Evolutionary conservation across 2,888 invertebrate genomes (phyloP), one percentile per base, ranked within the genome.

Genomic region (Uropetala carovei): DNA sequence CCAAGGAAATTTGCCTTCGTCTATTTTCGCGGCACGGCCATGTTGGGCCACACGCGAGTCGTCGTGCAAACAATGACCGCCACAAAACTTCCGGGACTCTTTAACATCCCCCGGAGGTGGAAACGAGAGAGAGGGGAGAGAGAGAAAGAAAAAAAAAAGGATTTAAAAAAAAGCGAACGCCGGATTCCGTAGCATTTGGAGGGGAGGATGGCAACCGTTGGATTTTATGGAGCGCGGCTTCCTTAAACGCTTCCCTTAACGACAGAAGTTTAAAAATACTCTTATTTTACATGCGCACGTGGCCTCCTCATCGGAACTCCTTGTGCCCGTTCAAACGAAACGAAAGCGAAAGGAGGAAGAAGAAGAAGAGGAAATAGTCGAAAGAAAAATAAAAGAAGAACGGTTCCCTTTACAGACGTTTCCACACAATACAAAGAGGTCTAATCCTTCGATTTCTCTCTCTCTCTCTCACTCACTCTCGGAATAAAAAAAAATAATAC

Each of bases 131-230:
- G 68, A 0, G 3, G 68, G 18, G 11, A 22, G 68, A 68, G 68
- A 14, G 43, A 43, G 43, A 43, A 5, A 43, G 43, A 43, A 5
- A 5, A 43, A 43, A n/a, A 43, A 43, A 43, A 43, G 43, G 43
- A 43, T 43, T 43, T 43, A 43, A 43, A 43, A 43, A 43, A 43
- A 43, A 43, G 43, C 43, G 43, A 43, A 5, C 3, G 43, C 27
- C 22, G 27, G 27, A 75, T 75, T 27, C 75, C 75, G 75, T 75
- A 75, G 9, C 75, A 75, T 75, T 22, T n/a, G n/a, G n/a, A n/a
- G n/a, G n/a, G n/a, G n/a, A n/a, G n/a, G n/a, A n/a, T 43, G 22
- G 75, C 75, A 75, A 75, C 75, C 22, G 75, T 75, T 75, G 75
- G 75, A 75, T 75, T 75, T 75, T 75, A 75, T 75, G 75, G 27